These are phyloP conservation scores for Macrosteles quadrilineatus DNA, from an alignment of 1,140 invertebrate genomes.

Conservation along the genomic window DNA sequence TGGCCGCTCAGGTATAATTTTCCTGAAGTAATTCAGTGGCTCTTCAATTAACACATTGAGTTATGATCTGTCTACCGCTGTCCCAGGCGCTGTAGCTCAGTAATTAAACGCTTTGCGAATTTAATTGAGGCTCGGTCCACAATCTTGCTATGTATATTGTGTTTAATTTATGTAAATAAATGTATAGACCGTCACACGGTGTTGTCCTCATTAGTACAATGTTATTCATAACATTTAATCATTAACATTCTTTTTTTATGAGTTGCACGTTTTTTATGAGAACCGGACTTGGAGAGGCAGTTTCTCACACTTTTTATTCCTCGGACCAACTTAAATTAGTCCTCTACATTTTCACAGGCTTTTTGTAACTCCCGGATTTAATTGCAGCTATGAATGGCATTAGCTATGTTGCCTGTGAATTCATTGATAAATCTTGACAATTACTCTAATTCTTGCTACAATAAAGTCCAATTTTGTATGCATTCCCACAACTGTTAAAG, in stretches of 20 bases:
- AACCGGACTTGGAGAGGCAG: constrained; percentile 1
- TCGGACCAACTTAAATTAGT: too few relatives aligned
- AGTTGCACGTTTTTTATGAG: constrained; percentile 23
- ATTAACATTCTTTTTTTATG: constrained; percentile 20
- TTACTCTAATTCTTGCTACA: too few relatives aligned
- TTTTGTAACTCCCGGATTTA: too few relatives aligned
- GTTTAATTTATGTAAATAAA: constrained; percentile 23
- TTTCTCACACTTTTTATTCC: constrained; percentile 4
- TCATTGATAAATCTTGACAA: too few relatives aligned
- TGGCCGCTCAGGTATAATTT: too few relatives aligned
- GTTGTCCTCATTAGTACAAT: constrained; percentile 8
- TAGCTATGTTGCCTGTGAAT: too few relatives aligned
- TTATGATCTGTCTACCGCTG: constrained; percentile 3
- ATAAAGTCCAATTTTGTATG: too few relatives aligned
- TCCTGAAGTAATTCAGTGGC: too few relatives aligned
- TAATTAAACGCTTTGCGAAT: constrained; percentile 8
- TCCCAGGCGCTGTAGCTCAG: neutral
- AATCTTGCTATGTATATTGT: constrained; percentile 11
- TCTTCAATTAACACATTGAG: neutral
- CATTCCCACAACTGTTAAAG: too few relatives aligned
- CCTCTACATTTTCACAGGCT: too few relatives aligned
- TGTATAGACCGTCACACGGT: neutral
- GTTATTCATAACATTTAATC: constrained; percentile 26
- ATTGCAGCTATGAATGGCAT: too few relatives aligned
- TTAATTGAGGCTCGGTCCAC: constrained; percentile 8